Conservation (phyloP, 2,797 vertebrate species). For the Pyrocephalus nanus region DNA sequence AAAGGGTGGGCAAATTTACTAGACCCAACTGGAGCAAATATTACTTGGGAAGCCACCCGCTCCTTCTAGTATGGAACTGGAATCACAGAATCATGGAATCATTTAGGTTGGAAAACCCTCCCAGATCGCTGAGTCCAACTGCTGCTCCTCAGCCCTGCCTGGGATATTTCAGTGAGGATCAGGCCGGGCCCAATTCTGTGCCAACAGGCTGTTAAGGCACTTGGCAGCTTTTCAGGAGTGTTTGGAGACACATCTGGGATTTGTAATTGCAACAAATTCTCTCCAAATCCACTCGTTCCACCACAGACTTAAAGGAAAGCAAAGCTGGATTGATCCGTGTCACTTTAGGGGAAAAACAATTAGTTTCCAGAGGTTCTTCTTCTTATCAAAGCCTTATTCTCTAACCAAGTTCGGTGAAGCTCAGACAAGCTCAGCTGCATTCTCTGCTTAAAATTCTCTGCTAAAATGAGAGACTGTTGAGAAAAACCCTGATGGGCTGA, state of each 20-base stretch:
- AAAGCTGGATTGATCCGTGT: background rate
- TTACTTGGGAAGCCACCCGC: background rate
- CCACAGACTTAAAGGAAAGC: background rate
- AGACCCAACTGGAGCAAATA: background rate
- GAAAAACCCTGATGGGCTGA: background rate
- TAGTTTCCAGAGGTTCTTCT: background rate
- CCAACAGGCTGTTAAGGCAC: background rate
- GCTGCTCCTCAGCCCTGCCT: background rate
- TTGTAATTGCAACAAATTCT: background rate
- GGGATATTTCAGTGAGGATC: background rate
- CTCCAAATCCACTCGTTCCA: background rate
- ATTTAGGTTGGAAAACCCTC: too few species aligned
- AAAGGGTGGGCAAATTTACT: background rate
- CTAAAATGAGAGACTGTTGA: background rate
- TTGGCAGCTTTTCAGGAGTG: background rate
- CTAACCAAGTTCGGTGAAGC: background rate
- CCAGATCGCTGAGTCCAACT: too few species aligned
- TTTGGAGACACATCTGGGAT: background rate
- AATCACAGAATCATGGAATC: background rate
- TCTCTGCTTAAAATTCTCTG: background rate
- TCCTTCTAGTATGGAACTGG: background rate
- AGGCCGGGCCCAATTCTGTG: fast-evolving
- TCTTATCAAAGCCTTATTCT: background rate
- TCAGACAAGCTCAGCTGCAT: background rate
- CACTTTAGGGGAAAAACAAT: background rate